Evolutionary conservation across 2,888 invertebrate species (phyloP), one percentile per base, ranked within the genome.

Genomic region (Chrysolina oricalcia): DNA sequence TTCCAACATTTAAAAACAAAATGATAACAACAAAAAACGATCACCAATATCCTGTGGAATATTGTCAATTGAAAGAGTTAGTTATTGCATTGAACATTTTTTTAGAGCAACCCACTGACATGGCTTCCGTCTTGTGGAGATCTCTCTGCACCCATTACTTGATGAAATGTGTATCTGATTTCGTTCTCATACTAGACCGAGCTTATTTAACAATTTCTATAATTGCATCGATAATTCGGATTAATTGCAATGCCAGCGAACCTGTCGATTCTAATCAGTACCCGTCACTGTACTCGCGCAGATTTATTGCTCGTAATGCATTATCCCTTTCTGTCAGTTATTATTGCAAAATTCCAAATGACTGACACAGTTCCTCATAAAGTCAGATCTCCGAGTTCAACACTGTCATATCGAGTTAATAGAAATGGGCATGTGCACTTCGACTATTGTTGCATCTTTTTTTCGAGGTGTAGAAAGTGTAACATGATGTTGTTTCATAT

Each of bases 351-450:
- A 77, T 74, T 65, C 19, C 43, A 65, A 69, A 72, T 74, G 74
- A 74, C 67, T 74, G 77, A 77, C 77, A 72, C 72, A 74, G 72
- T 77, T 77, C 71, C 40, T 74, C 77, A 72, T 27, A 59, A 35
- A 59, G 59, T 35, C 59, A 59, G 59, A 23, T 56, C 56, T 13
- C 23, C 59, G 59, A 59, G 59, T 59, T 59, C 59, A 59, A 19
- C 35, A 59, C 59, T 11, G 59, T 59, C n/a, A 13, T 56, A 56
- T 56, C 56, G 27, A 56, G 67, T 67, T 67, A 71, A 69, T 68
- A 71, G 70, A 76, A 76, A 71, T 69, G 69, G 68, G 70, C 62
- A 68, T 73, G 77, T 73, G 70, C 68, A 64, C 53, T 56, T 68
- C 17, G 41, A 40, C 68, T 66, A 59, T 74, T 74, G 74, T 77